Conservation (phyloP, 2,888 invertebrate species). For the Chrysolina haemoptera region DNA sequence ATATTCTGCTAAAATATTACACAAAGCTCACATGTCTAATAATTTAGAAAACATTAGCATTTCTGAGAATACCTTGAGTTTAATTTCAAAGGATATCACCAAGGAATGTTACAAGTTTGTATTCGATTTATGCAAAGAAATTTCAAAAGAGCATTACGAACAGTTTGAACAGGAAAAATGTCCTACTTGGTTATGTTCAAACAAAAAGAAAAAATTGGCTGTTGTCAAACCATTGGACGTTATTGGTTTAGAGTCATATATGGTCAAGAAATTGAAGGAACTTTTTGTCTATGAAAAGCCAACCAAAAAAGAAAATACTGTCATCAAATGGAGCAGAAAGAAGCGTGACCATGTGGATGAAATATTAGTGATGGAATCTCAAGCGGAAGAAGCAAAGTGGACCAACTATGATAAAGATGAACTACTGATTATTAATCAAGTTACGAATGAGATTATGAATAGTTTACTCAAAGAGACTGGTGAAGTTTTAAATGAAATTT, state of each 20-base stretch:
- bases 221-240: slow-evolving; percentile 70
- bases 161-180: slow-evolving; percentile 67
- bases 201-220: slow-evolving; percentile 64
- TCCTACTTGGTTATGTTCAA: slow-evolving; percentile 72
- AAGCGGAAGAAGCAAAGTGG: slow-evolving; percentile 82
- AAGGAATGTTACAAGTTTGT: slow-evolving; percentile 74
- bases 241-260: slow-evolving; percentile 70
- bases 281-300: slow-evolving; percentile 72
- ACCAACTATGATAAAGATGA: slow-evolving; percentile 82
- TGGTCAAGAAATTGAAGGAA: slow-evolving; percentile 72
- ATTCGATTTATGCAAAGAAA: slow-evolving; percentile 77
- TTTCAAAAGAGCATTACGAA: slow-evolving; percentile 72
- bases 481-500: slow-evolving; percentile 51
- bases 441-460: slow-evolving; percentile 74
- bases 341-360: slow-evolving; percentile 82
- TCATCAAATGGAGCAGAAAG: slow-evolving; percentile 76
- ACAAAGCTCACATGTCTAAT: slow-evolving; percentile 66
- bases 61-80: slow-evolving; percentile 61
- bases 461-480: slow-evolving; percentile 72
- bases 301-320: slow-evolving; percentile 72
- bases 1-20: slow-evolving; percentile 69
- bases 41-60: slow-evolving; percentile 61
- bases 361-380: slow-evolving; percentile 79
- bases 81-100: slow-evolving; percentile 62
- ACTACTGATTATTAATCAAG: slow-evolving; percentile 76